Percentiles rank a stretch among this genome's conserved stretches.
These are phyloP conservation scores for Zosterops japonicus DNA, from an alignment of 2,113 vertebrate genomes.

Conservation along the genomic window DNA sequence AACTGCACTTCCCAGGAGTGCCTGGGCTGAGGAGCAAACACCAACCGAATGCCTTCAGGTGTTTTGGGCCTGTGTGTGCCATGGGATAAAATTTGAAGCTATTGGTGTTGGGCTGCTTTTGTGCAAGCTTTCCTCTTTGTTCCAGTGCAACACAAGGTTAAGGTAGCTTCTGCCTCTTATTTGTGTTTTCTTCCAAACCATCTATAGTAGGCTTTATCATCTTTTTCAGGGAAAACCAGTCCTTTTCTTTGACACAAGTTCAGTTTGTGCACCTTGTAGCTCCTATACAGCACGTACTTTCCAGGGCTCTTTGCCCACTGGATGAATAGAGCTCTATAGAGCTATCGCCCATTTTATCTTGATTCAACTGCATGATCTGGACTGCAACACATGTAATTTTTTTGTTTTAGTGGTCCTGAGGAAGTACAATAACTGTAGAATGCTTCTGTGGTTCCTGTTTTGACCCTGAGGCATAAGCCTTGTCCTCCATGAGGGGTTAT, in stretches of 20 bases:
- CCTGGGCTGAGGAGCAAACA: neutral
- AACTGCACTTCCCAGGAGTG: neutral
- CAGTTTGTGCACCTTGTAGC: neutral
- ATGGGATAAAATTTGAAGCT: fast-evolving
- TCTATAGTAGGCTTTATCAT: fast-evolving
- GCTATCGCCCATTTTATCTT: neutral
- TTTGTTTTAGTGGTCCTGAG: neutral
- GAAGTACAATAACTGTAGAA: neutral
- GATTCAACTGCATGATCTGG: neutral
- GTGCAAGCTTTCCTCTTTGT: fast-evolving
- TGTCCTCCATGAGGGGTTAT: fast-evolving
- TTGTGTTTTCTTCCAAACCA: neutral
- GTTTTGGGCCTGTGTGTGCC: fast-evolving
- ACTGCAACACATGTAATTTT: neutral
- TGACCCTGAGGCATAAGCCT: neutral
- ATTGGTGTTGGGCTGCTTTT: neutral
- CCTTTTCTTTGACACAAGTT: neutral
- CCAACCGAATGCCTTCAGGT: fast-evolving
- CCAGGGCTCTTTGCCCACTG: neutral
- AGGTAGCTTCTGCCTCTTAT: neutral
- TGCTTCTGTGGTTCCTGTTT: neutral
- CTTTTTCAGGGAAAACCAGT: neutral
- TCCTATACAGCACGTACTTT: fast-evolving
- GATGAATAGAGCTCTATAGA: neutral
- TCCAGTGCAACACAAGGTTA: neutral